Conservation (phyloP, 2,113 vertebrate species). For the Bujurquina vittata region DNA sequence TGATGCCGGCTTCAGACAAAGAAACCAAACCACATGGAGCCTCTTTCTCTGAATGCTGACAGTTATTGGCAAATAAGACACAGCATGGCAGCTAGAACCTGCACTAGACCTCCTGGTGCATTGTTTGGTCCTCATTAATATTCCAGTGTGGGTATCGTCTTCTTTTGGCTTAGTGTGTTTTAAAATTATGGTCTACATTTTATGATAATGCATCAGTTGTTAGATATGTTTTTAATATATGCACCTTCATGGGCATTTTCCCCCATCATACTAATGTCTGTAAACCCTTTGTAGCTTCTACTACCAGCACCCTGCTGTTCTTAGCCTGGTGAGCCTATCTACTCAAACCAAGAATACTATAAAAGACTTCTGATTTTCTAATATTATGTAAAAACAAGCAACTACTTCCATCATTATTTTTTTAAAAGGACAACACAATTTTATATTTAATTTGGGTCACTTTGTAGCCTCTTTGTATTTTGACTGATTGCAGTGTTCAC, state of each 20-base stretch:
- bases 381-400: not conserved
- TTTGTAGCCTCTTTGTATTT: conserved; percentile 11
- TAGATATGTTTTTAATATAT: conserved; percentile 5
- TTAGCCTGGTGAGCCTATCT: not conserved
- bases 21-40: conserved; percentile 3
- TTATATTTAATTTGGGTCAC: not conserved
- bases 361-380: not conserved
- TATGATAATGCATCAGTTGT: not conserved
- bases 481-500: not conserved
- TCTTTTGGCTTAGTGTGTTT: not conserved
- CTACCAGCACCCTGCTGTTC: not conserved
- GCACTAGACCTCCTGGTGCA: not conserved
- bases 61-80: conserved; percentile 34
- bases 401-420: not conserved
- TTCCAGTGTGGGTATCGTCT: not conserved
- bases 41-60: conserved; percentile 7
- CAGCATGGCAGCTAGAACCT: conserved; percentile 16
- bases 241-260: not conserved
- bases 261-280: not conserved
- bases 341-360: not conserved
- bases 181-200: not conserved
- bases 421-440: not conserved
- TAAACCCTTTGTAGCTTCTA: not conserved
- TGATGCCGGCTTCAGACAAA: conserved; percentile 19
- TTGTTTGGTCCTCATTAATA: not conserved